A percentile compares a stretch with the other conserved stretches of the same genome.
These are phyloP conservation scores for Drosophila cognata DNA, from an alignment of 2,888 invertebrate genomes.

Conservation along the genomic window DNA sequence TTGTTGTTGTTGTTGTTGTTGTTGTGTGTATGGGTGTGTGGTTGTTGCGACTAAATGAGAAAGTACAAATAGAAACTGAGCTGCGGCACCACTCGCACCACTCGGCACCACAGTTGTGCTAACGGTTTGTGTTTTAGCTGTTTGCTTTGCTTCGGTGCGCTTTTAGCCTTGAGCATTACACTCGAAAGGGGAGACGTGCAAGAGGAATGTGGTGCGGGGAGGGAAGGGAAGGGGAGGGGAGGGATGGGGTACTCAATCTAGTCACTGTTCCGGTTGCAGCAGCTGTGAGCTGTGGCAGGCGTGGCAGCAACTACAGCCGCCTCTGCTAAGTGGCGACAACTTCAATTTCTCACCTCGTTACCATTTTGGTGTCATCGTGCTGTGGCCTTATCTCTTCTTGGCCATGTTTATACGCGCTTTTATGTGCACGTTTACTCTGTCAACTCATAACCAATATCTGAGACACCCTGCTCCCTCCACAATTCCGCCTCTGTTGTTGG, in stretches of 20 bases:
- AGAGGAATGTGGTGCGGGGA: neutral
- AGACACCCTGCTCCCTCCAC: neutral
- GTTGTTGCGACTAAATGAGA: constrained; percentile 64
- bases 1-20: constrained; percentile 1
- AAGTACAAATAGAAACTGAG: constrained; percentile 78
- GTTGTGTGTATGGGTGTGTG: neutral
- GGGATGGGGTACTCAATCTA: neutral
- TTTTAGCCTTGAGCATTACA: constrained; percentile 53
- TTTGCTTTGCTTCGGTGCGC: constrained; percentile 44
- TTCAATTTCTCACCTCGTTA: constrained; percentile 57
- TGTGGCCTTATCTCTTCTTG: constrained; percentile 45
- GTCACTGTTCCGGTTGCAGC: constrained; percentile 40
- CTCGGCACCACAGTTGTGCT: constrained; percentile 28
- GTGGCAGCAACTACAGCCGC: constrained; percentile 21
- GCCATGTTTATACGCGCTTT: constrained; percentile 55
- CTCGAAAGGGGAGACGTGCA: neutral
- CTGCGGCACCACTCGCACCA: constrained; percentile 18
- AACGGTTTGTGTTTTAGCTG: constrained; percentile 34
- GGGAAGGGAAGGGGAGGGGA: neutral
- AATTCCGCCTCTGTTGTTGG: neutral
- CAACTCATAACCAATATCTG: constrained; percentile 54
- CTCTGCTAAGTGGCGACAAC: constrained; percentile 21
- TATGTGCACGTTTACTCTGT: constrained; percentile 58
- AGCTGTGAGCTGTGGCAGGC: neutral
- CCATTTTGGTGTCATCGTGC: constrained; percentile 22